phyloP scores from a whole-genome alignment of 2,113 vertebrate genomes.

The Potamarius usumacintae region DNA sequence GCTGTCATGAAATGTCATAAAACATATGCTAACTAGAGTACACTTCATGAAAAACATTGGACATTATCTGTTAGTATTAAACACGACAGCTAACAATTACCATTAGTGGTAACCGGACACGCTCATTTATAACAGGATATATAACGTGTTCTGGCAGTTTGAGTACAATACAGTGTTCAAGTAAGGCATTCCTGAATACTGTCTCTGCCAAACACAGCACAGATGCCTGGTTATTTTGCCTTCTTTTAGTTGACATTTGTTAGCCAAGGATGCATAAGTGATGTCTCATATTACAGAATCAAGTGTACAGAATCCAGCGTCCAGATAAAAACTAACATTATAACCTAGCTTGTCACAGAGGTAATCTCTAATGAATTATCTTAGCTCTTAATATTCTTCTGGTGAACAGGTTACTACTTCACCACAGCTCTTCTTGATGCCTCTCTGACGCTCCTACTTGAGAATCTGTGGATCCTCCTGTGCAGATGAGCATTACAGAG shows the following conservation, averaged over 20 bases:
- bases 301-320: not conserved
- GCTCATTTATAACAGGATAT: not conserved
- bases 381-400: not conserved
- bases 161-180: not conserved
- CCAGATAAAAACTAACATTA: not conserved
- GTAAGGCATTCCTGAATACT: not conserved
- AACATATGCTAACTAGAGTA: not conserved
- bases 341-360: not conserved
- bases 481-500: constrained; percentile 37
- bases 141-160: not conserved
- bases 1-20: not conserved
- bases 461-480: constrained; percentile 29
- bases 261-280: not conserved
- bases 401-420: not conserved
- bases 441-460: constrained; percentile 22
- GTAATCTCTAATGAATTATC: not conserved
- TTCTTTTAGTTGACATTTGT: not conserved
- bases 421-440: not conserved
- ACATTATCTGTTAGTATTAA: not conserved
- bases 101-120: not conserved
- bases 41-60: not conserved
- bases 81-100: not conserved
- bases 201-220: not conserved
- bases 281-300: not conserved
- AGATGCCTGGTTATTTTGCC: not conserved